Base-by-base conservation (phyloP, 2,888 invertebrate genomes). In the Sinodicranocentrus sp. region DNA sequence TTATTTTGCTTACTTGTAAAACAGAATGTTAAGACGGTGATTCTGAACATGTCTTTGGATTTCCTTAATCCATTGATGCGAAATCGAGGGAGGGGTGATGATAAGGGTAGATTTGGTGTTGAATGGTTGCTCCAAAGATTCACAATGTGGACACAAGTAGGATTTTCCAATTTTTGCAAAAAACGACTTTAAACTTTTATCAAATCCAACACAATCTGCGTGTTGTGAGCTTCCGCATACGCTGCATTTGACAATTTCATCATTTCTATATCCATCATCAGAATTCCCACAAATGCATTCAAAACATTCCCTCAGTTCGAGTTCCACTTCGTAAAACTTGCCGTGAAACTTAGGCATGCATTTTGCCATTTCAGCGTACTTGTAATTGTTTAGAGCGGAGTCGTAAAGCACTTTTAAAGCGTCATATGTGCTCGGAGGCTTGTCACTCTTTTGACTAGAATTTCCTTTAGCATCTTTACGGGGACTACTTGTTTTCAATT, bases 51-150 rank as follows among this genome's bases (percentile, higher is more conserved):
- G 95, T 85, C 92, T 93, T 39, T 91, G 89, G 75, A 95, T 93
- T 90, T 96, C 96, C 5, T 93, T 92, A 26, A 92, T 91, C 96
- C 96, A 96, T 90, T 96, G 95, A 85, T 92, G 91, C 87, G 92
- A 92, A 67, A 96, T 94, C 2, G 94, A 91, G 2, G 90, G 89
- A 0, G 96, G 96, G 0, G 94, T 92, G 1, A 96, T 93, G 86
- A 96, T 95, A 63, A 96, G 91, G 0, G 95, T 95, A 0, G 94
- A 93, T 21, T 92, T 91, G 0, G 94, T 93, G 65, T 92, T 90
- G 0, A 93, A 88, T 2, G 92, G 91, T 0, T 91, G 90, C 6
- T 65, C 75, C 23, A 78, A 21, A 25, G 82, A 61, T 70, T 86
- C 80, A 73, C 88, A 88, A 70, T 88, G 88, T 25, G 88, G 88